A percentile compares a stretch with the other conserved stretches of the same genome.
These are phyloP conservation scores for Dinomys branickii DNA, from an alignment of 2,113 vertebrate species.

Conservation along the genomic window DNA sequence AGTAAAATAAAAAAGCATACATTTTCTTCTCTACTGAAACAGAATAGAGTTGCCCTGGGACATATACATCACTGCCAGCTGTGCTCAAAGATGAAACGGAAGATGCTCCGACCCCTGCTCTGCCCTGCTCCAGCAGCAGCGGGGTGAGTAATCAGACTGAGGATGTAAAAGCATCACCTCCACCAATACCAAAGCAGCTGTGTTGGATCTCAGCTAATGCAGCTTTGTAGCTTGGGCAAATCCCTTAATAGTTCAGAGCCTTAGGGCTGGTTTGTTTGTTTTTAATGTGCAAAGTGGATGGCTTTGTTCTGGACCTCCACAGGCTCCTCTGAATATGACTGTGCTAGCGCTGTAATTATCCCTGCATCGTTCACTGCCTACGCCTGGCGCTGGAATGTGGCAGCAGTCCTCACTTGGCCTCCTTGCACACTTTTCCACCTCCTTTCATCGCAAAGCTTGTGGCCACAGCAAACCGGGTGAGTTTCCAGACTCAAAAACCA, in stretches of 20 bases:
- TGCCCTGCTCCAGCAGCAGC: neutral
- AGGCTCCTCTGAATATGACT: constrained; percentile 18
- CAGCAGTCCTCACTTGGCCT: constrained; percentile 50
- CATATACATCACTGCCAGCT: neutral
- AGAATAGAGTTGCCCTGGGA: neutral
- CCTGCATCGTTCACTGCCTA: neutral
- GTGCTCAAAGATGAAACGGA: neutral
- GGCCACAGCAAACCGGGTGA: neutral
- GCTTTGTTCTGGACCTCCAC: constrained; percentile 29
- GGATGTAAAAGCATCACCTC: neutral
- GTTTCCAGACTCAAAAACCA: constrained; percentile 11
- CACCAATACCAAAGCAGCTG: constrained; percentile 23
- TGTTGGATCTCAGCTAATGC: neutral
- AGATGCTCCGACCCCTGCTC: neutral
- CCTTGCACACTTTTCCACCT: constrained; percentile 49
- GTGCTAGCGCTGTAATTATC: constrained; percentile 48
- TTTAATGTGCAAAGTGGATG: constrained; percentile 49
- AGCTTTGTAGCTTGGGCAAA: constrained; percentile 59
- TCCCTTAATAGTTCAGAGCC: constrained; percentile 58
- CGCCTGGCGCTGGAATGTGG: neutral
- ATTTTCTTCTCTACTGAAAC: constrained; percentile 20
- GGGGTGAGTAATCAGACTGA: neutral
- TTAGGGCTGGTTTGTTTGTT: neutral
- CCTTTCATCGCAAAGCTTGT: constrained; percentile 23
- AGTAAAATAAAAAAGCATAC: neutral